Base-by-base conservation (phyloP, 2,113 vertebrate species). In the Alethe castanea region DNA sequence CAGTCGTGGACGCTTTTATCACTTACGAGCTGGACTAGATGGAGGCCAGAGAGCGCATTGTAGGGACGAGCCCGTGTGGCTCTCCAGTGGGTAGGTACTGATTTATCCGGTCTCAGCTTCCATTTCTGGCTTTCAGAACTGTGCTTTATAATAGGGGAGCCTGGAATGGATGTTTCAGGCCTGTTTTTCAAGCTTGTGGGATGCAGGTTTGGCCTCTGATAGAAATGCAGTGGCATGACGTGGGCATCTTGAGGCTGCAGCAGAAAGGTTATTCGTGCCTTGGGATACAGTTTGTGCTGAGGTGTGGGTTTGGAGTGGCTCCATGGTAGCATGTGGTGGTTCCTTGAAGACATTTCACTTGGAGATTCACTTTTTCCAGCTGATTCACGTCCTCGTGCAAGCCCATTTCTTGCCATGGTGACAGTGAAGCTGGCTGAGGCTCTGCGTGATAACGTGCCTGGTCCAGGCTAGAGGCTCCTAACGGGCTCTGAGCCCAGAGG, bases 1-100 rank as follows among this genome's bases (percentile, higher is more conserved):
- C 79, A 66, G 88, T 54, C 33, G 10, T 90, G 95, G 93, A 94
- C 22, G 60, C 91, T 94, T 96, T 95, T 92, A 95, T 96, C 93
- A 80, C 87, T 89, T 87, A 86, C 0, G 23, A 69, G 48, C 83
- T 80, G 95, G 95, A 87, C 94, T 61, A 67, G 84, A 81, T 3
- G 8, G 78, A 91, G 78, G 78, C 36, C 74, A 50, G 93, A 65
- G 80, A 50, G 38, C 4, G 4, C n/a, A 19, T 64, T 62, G 74
- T 38, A 57, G 85, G 92, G 90, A 83, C 0, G 18, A 62, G 93
- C 71, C 88, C 5, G 13, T 35, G 1, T 76, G 92, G 70, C 81
- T 90, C 92, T 88, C 90, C 45, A 16, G 40, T 76, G 73, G 40
- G 67, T 77, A 83, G 73, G 20, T 64, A 31, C 2, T 2, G 84